Evolutionary conservation across 2,888 invertebrate genomes (phyloP).

Genomic region (Microchrysa polita): DNA sequence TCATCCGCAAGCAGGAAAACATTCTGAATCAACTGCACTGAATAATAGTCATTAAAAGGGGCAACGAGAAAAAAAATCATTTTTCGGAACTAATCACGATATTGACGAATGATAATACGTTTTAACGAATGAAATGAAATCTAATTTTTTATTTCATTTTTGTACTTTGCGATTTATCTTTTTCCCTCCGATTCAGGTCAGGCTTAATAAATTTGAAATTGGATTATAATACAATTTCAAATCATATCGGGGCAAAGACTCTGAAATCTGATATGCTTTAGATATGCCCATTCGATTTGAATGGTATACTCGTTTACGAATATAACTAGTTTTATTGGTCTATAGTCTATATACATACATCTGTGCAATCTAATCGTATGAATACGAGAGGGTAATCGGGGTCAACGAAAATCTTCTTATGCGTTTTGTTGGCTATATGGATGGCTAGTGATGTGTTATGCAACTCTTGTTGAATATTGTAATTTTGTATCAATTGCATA

Average conservation of each 20-base stretch:
- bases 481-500: no score
- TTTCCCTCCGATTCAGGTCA: constrained; percentile 8
- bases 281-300: not conserved
- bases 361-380: no score
- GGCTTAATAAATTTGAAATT: constrained; percentile 19
- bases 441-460: no score
- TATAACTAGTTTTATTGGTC: no score
- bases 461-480: no score
- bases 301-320: not conserved
- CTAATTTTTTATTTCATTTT: constrained; percentile 13
- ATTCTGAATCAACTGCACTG: constrained; percentile 12
- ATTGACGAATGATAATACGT: constrained; percentile 25
- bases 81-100: constrained; percentile 26
- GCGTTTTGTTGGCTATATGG: no score
- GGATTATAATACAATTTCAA: constrained; percentile 29
- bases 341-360: no score
- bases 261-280: not conserved
- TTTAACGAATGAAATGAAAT: constrained; percentile 13
- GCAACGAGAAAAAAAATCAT: no score
- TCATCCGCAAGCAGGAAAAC: not conserved
- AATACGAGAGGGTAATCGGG: no score
- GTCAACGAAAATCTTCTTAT: no score
- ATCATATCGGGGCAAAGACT: not conserved
- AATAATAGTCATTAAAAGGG: no score
- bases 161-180: not conserved